These are phyloP conservation scores for Fistularia commersonii DNA, from an alignment of 2,797 vertebrate species.

Conservation along the genomic window DNA sequence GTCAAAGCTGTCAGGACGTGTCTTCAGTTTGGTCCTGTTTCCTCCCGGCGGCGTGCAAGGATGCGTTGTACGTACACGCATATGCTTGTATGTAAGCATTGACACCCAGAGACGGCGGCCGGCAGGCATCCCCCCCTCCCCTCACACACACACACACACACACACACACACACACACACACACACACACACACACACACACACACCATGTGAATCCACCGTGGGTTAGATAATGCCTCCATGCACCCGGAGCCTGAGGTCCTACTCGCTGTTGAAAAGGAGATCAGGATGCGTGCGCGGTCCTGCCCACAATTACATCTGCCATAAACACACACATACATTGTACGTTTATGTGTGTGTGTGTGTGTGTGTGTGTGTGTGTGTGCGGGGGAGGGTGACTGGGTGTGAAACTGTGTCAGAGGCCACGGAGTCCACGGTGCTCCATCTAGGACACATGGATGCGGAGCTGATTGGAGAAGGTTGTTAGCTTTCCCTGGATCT, in stretches of 20 bases:
- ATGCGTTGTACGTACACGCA: constrained; percentile 1
- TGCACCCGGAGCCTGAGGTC: constrained; percentile 12
- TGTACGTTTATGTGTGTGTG: constrained; percentile 2
- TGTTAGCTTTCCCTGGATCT: too few species aligned
- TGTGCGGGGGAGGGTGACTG: too few species aligned
- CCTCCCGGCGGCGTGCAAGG: constrained; percentile 4
- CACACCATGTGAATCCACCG: too few species aligned
- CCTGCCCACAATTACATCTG: constrained; percentile 28
- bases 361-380: constrained; percentile 4
- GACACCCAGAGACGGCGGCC: constrained; percentile 4
- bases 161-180: too few species aligned
- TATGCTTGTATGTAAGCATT: constrained; percentile 9
- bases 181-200: too few species aligned
- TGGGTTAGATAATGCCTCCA: constrained; percentile 9
- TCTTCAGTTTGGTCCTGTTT: constrained; percentile 1
- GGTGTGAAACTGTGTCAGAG: too few species aligned
- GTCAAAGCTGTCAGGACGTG: constrained; percentile 6
- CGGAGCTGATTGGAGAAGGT: too few species aligned
- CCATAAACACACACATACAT: constrained; percentile 5
- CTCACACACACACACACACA: too few species aligned
- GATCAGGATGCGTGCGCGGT: constrained; percentile 21
- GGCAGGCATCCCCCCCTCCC: constrained; percentile 6
- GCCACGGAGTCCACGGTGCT: too few species aligned
- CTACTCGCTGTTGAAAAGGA: constrained; percentile 8
- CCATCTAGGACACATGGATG: too few species aligned